Conservation (phyloP, 2,888 invertebrate genomes). For the Melanargia galathea region DNA sequence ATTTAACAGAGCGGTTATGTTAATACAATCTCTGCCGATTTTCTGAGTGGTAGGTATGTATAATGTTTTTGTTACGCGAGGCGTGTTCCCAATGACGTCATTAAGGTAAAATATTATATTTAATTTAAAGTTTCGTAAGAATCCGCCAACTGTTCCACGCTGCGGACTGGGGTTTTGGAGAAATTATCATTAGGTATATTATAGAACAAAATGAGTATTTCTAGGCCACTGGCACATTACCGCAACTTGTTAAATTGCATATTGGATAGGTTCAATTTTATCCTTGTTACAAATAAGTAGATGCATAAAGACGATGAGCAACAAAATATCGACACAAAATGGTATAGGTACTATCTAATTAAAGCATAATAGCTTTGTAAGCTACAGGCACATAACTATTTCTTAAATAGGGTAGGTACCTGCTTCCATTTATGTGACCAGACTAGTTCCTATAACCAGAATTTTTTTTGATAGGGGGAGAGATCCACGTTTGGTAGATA, state of each 20-base stretch:
- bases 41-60: slow-evolving; percentile 57
- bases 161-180: slow-evolving; percentile 44
- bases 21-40: slow-evolving; percentile 76
- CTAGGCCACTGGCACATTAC: not conserved
- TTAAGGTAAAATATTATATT: slow-evolving; percentile 69
- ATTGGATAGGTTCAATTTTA: not conserved
- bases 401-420: too few relatives aligned
- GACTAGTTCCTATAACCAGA: too few relatives aligned
- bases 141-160: slow-evolving; percentile 49
- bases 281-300: too few relatives aligned
- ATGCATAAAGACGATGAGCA: too few relatives aligned
- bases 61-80: slow-evolving; percentile 71
- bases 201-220: slow-evolving; percentile 49
- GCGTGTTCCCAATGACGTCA: slow-evolving; percentile 66
- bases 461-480: too few relatives aligned
- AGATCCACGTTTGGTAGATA: too few relatives aligned
- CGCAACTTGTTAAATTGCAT: not conserved
- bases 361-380: too few relatives aligned
- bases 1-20: slow-evolving; percentile 81
- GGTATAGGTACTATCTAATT: too few relatives aligned
- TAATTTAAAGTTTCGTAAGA: slow-evolving; percentile 45
- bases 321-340: too few relatives aligned
- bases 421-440: too few relatives aligned
- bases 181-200: slow-evolving; percentile 65
- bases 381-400: too few relatives aligned